Evolutionary conservation across 2,797 vertebrate species (phyloP), one percentile per base, ranked within the genome.

Genomic region (Neosilurus hyrtlii): DNA sequence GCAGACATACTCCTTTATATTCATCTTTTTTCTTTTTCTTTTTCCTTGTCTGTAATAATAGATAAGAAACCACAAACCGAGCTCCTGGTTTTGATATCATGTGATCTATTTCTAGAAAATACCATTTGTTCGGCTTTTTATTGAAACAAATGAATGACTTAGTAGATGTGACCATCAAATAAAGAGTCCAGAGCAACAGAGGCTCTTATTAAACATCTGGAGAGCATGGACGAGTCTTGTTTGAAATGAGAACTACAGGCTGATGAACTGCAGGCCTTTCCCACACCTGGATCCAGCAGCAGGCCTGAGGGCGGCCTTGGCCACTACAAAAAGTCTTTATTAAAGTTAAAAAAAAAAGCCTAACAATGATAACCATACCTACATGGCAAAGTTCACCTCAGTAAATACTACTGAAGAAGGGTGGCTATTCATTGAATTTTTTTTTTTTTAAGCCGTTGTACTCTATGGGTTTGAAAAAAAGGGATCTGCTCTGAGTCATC

Each of bases 111-210:
- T 92, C 90, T 88, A 88, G 89, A 88, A 80, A 80, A 76, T 81
- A 57, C 65, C 72, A 75, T 84, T 83, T 88, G 85, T 79, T 84
- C 76, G 22, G 77, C 89, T 90, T 93, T 90, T 89, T 91, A 89
- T 93, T 92, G 88, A 91, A 88, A 89, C 82, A 89, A 88, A 90
- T 90, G 83, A 89, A 86, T 91, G 84, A 86, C 86, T 88, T 85
- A 84, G 70, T 75, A 73, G 75, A 83, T 80, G 84, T 83, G 80
- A 86, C 61, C 79, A 84, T 87, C 79, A 83, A 84, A 85, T 87
- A 87, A 84, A 89, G 85, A 87, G 68, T 86, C 54, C 54, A 78
- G 81, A 82, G 82, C 80, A 81, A 57, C 86, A 66, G 43, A 80
- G 86, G 62, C 56, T 79, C 81, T 88, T 87, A 87, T 89, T 84